A percentile compares a stretch with the other conserved stretches of the same genome.
phyloP scores from a whole-genome alignment of 2,797 vertebrate species.

The Kryptolebias ocellatus region DNA sequence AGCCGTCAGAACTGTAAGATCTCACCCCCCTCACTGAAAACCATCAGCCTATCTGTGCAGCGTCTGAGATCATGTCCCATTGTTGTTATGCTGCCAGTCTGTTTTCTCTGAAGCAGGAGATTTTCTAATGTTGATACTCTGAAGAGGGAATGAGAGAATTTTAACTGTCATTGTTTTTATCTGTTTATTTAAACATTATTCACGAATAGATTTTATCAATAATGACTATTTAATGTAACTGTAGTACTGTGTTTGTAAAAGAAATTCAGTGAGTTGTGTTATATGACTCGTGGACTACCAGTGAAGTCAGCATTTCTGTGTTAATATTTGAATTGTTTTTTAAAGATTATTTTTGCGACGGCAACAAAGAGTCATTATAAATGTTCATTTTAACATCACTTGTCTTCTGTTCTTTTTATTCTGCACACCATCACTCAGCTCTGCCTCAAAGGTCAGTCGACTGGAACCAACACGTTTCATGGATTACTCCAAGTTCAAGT shows the following conservation, averaged over 20 bases:
- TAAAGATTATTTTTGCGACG: slow-evolving; percentile 85
- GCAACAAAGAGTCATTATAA: slow-evolving; percentile 89
- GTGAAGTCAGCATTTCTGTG: slow-evolving; percentile 86
- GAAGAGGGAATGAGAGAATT: slow-evolving; percentile 78
- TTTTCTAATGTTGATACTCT: slow-evolving; percentile 80
- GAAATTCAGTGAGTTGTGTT: slow-evolving; percentile 86
- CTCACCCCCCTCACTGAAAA: slow-evolving; percentile 66
- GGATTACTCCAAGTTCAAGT: slow-evolving; percentile 16
- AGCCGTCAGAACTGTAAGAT: slow-evolving; percentile 76
- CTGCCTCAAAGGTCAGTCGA: slow-evolving; percentile 42
- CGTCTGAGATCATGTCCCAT: slow-evolving; percentile 70
- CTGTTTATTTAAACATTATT: slow-evolving; percentile 81
- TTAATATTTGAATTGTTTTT: slow-evolving; percentile 89
- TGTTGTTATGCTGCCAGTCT: slow-evolving; percentile 84
- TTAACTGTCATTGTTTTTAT: slow-evolving; percentile 81
- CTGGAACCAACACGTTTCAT: slow-evolving; percentile 41
- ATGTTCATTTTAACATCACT: slow-evolving; percentile 91
- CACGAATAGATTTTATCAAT: slow-evolving; percentile 83
- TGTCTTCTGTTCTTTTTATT: slow-evolving; percentile 86
- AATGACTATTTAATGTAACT: slow-evolving; percentile 86
- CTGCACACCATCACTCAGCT: slow-evolving; percentile 47
- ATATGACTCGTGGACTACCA: slow-evolving; percentile 88
- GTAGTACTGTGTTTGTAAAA: slow-evolving; percentile 87
- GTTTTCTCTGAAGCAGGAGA: slow-evolving; percentile 79
- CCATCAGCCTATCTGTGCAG: slow-evolving; percentile 68